Evolutionary conservation across 2,888 invertebrate genomes (phyloP).

Genomic region (Ochropleura plecta): DNA sequence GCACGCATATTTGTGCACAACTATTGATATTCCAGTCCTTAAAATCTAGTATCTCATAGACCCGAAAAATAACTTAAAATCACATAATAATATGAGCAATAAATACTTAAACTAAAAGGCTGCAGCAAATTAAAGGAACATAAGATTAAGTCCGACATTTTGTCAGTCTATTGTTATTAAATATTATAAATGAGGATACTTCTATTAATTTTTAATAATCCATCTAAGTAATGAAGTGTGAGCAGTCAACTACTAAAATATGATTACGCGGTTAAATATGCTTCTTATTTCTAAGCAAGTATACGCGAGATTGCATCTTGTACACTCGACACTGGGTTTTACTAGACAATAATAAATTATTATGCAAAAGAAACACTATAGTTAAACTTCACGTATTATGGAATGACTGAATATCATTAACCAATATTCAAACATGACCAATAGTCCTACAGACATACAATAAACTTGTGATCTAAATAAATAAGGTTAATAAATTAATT

Average conservation of each 20-base stretch:
- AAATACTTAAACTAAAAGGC: slow-evolving; percentile 49
- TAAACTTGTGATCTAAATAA: slow-evolving; percentile 12
- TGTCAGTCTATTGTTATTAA: slow-evolving; percentile 14
- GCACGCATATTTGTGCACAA: slow-evolving; percentile 37
- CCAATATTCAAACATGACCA: slow-evolving; percentile 39
- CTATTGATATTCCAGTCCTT: slow-evolving; percentile 44
- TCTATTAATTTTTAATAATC: slow-evolving; percentile 14
- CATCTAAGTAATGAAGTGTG: slow-evolving; percentile 11
- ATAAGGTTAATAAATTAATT: slow-evolving; percentile 20
- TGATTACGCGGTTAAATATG: slow-evolving; percentile 43
- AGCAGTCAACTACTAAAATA: slow-evolving; percentile 30
- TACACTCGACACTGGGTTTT: slow-evolving; percentile 27
- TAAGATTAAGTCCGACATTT: slow-evolving; percentile 18
- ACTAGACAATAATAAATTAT: slow-evolving; percentile 28
- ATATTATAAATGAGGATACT: neutral
- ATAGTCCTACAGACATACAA: slow-evolving; percentile 12
- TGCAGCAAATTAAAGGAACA: slow-evolving; percentile 23
- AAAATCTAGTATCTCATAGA: slow-evolving; percentile 22
- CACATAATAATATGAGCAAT: slow-evolving; percentile 32
- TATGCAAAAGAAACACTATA: slow-evolving; percentile 29
- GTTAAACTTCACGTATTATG: slow-evolving; percentile 40
- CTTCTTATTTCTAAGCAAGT: slow-evolving; percentile 44
- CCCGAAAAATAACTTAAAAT: slow-evolving; percentile 27
- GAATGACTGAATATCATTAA: slow-evolving; percentile 55
- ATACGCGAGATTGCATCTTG: slow-evolving; percentile 42